These are phyloP conservation scores for Chaenocephalus aceratus DNA, from an alignment of 2,113 vertebrate species.

Conservation along the genomic window DNA sequence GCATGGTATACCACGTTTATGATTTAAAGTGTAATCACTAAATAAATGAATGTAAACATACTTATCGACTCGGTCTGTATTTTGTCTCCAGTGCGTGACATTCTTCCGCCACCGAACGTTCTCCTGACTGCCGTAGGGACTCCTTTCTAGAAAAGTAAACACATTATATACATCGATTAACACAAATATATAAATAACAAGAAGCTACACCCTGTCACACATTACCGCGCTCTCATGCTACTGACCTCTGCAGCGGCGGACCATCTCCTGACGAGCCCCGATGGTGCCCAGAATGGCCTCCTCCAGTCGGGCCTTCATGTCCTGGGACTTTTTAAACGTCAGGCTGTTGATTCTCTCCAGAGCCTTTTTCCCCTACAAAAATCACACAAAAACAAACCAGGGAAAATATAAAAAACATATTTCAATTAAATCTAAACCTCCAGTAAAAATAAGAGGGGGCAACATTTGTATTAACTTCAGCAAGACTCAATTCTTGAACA, in stretches of 20 bases:
- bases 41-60: slow-evolving; percentile 69
- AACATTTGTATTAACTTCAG: no score
- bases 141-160: slow-evolving; percentile 84
- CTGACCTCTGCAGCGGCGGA: slow-evolving; percentile 90
- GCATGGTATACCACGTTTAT: neutral
- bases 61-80: slow-evolving; percentile 92
- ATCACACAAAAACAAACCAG: neutral
- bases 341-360: slow-evolving; percentile 93
- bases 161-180: slow-evolving; percentile 15
- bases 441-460: no score
- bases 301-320: slow-evolving; percentile 94
- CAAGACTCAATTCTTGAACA: neutral
- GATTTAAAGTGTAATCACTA: neutral
- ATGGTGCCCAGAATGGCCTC: slow-evolving; percentile 93
- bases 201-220: neutral
- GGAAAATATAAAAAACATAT: no score
- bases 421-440: no score
- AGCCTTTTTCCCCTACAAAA: slow-evolving; percentile 87
- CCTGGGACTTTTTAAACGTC: slow-evolving; percentile 94
- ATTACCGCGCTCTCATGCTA: neutral
- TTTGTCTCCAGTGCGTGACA: slow-evolving; percentile 91
- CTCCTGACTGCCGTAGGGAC: slow-evolving; percentile 90
- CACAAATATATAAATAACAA: neutral
- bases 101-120: slow-evolving; percentile 95
- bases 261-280: slow-evolving; percentile 93